phyloP scores from a whole-genome alignment of 2,797 vertebrate species.

The Spinus pinus region DNA sequence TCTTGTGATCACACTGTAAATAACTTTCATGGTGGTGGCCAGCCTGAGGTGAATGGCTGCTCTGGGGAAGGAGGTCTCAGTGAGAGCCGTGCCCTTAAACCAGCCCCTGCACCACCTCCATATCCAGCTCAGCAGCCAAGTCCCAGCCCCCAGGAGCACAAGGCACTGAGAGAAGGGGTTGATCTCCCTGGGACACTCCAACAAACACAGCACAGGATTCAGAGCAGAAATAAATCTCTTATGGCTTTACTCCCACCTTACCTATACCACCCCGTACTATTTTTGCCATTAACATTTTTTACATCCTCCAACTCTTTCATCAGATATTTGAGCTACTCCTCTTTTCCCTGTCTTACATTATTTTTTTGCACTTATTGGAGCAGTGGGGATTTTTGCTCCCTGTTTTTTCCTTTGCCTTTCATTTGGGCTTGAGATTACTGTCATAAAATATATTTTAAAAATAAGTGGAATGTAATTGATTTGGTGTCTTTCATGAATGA shows the following conservation, averaged over 20 bases:
- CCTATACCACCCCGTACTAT: background rate
- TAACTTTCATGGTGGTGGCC: constrained; percentile 13
- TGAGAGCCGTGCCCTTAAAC: background rate
- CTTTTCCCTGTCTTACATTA: background rate
- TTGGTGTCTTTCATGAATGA: background rate
- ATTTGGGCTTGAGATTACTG: background rate
- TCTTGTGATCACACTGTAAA: constrained; percentile 40
- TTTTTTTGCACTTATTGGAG: background rate
- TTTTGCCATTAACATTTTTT: background rate
- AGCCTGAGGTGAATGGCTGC: background rate
- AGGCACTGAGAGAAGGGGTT: accelerated
- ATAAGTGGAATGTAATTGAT: background rate
- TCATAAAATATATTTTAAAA: background rate
- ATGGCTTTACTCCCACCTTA: background rate
- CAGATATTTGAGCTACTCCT: background rate
- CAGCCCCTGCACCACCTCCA: background rate
- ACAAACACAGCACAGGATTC: background rate
- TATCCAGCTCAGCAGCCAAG: background rate
- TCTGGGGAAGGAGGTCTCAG: background rate
- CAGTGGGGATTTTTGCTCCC: background rate
- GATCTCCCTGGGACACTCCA: background rate
- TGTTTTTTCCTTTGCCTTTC: background rate
- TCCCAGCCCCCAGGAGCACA: background rate
- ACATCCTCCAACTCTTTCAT: background rate
- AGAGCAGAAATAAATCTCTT: background rate